These are phyloP conservation scores for Cheilosia vulpina DNA, from an alignment of 2,888 invertebrate genomes.

Conservation along the genomic window DNA sequence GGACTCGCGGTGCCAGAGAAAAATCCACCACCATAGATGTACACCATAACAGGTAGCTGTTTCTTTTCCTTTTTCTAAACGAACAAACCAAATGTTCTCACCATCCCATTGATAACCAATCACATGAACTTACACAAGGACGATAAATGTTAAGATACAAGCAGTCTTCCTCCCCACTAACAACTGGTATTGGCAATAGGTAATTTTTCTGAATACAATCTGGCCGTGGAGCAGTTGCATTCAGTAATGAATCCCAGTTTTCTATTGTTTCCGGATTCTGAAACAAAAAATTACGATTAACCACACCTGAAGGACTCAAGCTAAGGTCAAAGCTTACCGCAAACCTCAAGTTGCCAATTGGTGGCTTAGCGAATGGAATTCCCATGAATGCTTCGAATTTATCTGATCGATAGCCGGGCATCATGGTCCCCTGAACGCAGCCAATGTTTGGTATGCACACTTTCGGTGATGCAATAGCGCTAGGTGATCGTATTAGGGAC, in stretches of 20 bases:
- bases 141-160: slow-evolving; percentile 84
- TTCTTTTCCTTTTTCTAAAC: slow-evolving; percentile 49
- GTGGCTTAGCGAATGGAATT: slow-evolving; percentile 82
- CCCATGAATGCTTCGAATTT: slow-evolving; percentile 82
- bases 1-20: slow-evolving; percentile 84
- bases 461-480: slow-evolving; percentile 61
- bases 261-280: slow-evolving; percentile 79
- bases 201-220: slow-evolving; percentile 84
- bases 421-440: slow-evolving; percentile 78
- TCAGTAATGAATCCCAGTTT: slow-evolving; percentile 77
- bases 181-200: slow-evolving; percentile 76
- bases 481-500: neutral
- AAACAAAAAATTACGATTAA: slow-evolving; percentile 10
- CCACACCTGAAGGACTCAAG: neutral
- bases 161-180: slow-evolving; percentile 84
- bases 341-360: slow-evolving; percentile 80
- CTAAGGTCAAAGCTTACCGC: slow-evolving; percentile 77
- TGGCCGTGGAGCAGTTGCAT: slow-evolving; percentile 80
- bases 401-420: slow-evolving; percentile 78
- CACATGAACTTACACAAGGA: slow-evolving; percentile 77
- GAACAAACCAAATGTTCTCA: neutral
- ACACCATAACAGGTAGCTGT: slow-evolving; percentile 84
- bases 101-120: neutral
- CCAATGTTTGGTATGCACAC: slow-evolving; percentile 79
- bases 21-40: slow-evolving; percentile 85